phyloP scores from a whole-genome alignment of 1,140 invertebrate genomes.

The Ips typographus region DNA sequence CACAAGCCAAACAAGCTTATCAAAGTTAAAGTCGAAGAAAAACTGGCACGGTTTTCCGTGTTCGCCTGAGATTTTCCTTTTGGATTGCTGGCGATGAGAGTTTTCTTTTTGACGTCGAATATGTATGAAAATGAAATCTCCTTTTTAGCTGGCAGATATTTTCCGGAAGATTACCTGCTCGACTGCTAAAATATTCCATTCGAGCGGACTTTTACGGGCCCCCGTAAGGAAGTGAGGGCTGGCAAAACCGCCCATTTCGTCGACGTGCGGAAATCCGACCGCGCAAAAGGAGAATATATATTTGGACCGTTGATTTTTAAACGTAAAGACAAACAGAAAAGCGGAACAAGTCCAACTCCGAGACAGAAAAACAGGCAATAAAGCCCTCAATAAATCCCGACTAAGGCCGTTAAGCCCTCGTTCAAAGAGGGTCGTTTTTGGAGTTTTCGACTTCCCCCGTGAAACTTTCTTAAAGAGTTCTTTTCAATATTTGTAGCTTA shows the following conservation, averaged over 20 bases:
- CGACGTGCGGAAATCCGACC: too few relatives aligned
- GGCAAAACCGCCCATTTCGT: too few relatives aligned
- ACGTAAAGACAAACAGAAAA: too few relatives aligned
- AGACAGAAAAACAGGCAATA: not conserved
- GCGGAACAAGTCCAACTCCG: too few relatives aligned
- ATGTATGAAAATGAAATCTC: conserved; percentile 30
- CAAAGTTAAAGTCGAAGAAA: too few relatives aligned
- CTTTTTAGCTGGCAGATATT: conserved; percentile 25
- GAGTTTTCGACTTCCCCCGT: conserved; percentile 8
- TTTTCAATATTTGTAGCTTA: conserved; percentile 28
- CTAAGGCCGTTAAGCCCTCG: conserved; percentile 7
- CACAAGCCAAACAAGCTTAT: too few relatives aligned
- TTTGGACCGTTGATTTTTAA: too few relatives aligned
- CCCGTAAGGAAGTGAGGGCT: too few relatives aligned
- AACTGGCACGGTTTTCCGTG: too few relatives aligned
- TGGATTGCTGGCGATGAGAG: not conserved
- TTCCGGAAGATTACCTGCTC: conserved; percentile 25
- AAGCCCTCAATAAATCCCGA: not conserved
- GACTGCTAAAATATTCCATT: conserved; percentile 28
- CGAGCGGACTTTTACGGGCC: conserved; percentile 13
- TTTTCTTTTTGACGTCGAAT: conserved; percentile 6
- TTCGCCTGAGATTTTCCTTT: too few relatives aligned
- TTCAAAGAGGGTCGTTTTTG: conserved; percentile 5
- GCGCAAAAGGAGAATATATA: too few relatives aligned
- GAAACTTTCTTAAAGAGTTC: conserved; percentile 23